Percentiles rank a stretch among this genome's conserved stretches.
phyloP scores from a whole-genome alignment of 2,113 vertebrate genomes.

The Pipa parva region DNA sequence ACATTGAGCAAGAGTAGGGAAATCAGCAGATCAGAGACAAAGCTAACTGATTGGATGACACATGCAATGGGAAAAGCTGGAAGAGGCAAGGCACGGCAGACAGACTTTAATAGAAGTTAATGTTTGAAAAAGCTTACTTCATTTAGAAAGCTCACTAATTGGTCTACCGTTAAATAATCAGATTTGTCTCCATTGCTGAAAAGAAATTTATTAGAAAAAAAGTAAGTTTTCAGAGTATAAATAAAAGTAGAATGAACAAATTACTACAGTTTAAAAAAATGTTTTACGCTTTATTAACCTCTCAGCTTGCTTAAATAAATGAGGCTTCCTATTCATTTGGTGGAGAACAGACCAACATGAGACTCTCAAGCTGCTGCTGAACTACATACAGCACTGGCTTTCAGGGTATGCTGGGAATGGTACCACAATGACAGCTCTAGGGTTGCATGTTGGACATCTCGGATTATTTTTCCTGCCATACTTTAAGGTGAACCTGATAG shows the following conservation, averaged over 20 bases:
- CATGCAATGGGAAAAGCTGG: constrained; percentile 57
- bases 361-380: too few relatives aligned
- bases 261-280: constrained; percentile 1
- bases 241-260: constrained; percentile 74
- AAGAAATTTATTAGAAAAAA: constrained; percentile 95
- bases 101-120: constrained; percentile 84
- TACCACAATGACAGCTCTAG: too few relatives aligned
- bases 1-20: constrained; percentile 53
- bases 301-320: too few relatives aligned
- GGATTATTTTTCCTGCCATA: too few relatives aligned
- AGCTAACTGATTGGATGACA: constrained; percentile 46
- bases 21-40: constrained; percentile 61
- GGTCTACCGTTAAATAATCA: constrained; percentile 99
- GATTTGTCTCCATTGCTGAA: constrained; percentile 99
- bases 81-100: constrained; percentile 76
- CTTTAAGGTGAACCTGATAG: too few relatives aligned
- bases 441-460: too few relatives aligned
- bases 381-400: too few relatives aligned
- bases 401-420: too few relatives aligned
- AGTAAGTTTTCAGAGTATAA: constrained; percentile 71
- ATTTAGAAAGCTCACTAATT: constrained; percentile 99
- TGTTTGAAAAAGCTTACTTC: constrained; percentile 99
- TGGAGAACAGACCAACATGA: too few relatives aligned
- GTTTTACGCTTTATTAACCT: too few relatives aligned
- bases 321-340: too few relatives aligned